phyloP scores from a whole-genome alignment of 2,113 vertebrate species.

The Neodontobutis hainanensis region DNA sequence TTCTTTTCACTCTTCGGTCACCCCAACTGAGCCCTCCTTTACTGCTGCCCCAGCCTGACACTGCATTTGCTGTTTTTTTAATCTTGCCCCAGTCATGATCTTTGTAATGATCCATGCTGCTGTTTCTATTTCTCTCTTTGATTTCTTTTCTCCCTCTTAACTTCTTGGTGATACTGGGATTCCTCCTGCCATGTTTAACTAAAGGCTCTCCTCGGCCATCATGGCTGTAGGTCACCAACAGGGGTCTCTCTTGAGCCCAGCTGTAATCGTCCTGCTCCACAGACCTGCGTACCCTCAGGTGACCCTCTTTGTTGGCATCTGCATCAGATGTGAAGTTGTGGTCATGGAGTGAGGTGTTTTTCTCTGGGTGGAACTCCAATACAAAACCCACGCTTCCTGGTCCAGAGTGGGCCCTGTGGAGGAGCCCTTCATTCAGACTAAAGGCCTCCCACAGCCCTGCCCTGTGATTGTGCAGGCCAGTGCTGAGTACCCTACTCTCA shows the following conservation, averaged over 20 bases:
- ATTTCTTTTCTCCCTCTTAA: slow-evolving; percentile 62
- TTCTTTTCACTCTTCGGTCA: slow-evolving; percentile 74
- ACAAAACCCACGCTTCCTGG: slow-evolving; percentile 71
- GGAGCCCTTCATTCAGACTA: slow-evolving; percentile 69
- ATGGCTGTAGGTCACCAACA: slow-evolving; percentile 83
- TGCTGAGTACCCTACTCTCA: slow-evolving; percentile 69
- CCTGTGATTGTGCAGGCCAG: slow-evolving; percentile 21
- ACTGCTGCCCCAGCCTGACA: slow-evolving; percentile 40
- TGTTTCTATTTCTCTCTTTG: slow-evolving; percentile 56
- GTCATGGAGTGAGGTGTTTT: slow-evolving; percentile 36
- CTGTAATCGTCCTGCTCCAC: slow-evolving; percentile 76
- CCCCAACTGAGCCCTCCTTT: slow-evolving; percentile 57
- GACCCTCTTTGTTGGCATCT: slow-evolving; percentile 33
- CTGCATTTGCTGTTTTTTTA: slow-evolving; percentile 43
- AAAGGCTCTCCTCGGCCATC: slow-evolving; percentile 79
- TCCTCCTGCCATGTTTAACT: slow-evolving; percentile 66
- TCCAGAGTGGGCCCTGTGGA: slow-evolving; percentile 50
- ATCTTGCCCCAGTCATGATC: slow-evolving; percentile 36
- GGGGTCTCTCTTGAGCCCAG: slow-evolving; percentile 82
- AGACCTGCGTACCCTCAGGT: slow-evolving; percentile 78
- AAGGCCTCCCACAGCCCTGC: slow-evolving; percentile 78
- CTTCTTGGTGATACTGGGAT: slow-evolving; percentile 42
- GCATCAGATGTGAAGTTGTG: slow-evolving; percentile 26
- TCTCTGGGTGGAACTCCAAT: slow-evolving; percentile 72
- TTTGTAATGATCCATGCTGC: slow-evolving; percentile 55